Evolutionary conservation across 2,113 vertebrate genomes (phyloP).

Genomic region (Hipposideros armiger): DNA sequence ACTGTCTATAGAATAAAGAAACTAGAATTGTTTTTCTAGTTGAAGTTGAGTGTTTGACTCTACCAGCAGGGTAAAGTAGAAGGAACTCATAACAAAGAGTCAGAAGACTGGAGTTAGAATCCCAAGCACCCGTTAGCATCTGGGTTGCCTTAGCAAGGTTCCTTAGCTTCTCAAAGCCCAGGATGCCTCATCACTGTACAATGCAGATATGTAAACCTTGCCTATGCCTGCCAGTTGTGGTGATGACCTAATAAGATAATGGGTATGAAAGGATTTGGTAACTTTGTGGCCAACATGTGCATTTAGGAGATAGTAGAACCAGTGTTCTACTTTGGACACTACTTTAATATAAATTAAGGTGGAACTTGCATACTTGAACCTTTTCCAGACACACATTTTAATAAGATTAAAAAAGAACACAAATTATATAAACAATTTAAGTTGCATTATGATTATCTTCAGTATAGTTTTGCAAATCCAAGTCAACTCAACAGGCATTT

Average conservation of each 20-base stretch:
- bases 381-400: not conserved
- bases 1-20: not conserved
- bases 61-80: not conserved
- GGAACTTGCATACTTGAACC: not conserved
- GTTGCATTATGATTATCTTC: not conserved
- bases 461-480: conserved; percentile 11
- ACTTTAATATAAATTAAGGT: conserved; percentile 1
- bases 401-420: not conserved
- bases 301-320: not conserved
- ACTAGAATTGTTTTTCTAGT: not conserved
- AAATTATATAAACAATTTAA: conserved; percentile 16
- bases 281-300: not conserved
- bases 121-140: not conserved
- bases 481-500: conserved; percentile 18
- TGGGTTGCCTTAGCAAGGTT: not conserved
- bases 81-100: not conserved
- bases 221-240: not conserved
- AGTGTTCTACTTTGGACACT: not conserved
- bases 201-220: not conserved
- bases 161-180: not conserved
- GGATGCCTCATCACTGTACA: not conserved
- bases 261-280: not conserved
- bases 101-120: not conserved
- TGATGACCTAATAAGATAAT: not conserved
- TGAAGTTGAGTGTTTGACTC: not conserved